Percentiles rank a stretch among this genome's conserved stretches.
Evolutionary conservation across 1,140 invertebrate genomes (phyloP).

Genomic region (Brachystomella parvula): DNA sequence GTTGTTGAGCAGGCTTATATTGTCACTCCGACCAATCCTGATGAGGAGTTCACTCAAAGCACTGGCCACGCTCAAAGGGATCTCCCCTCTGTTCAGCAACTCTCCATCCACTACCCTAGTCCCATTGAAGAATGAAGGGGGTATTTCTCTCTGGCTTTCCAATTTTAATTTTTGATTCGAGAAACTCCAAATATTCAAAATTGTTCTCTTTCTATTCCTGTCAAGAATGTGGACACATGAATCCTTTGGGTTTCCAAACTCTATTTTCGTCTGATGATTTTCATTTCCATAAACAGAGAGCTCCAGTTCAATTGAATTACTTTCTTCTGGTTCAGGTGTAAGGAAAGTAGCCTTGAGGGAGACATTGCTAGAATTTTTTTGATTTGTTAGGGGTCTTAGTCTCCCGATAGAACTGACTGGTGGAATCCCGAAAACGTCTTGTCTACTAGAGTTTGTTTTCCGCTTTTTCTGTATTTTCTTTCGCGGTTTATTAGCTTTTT

Average conservation of each 20-base stretch:
- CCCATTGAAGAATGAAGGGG: not conserved
- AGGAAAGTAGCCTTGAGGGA: not conserved
- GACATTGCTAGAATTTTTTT: not conserved
- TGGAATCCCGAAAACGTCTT: too few relatives aligned
- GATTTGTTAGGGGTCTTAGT: too few relatives aligned
- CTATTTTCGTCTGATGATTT: not conserved
- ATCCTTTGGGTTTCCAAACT: not conserved
- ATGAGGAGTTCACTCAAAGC: not conserved
- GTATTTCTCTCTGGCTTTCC: not conserved
- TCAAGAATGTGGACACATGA: not conserved
- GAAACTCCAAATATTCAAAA: not conserved
- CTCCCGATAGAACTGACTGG: too few relatives aligned
- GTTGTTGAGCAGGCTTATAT: not conserved
- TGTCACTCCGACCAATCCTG: not conserved
- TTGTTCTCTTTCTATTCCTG: not conserved
- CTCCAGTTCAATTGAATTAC: conserved; percentile 4
- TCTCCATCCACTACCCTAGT: not conserved
- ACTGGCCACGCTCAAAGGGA: not conserved
- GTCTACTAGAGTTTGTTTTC: too few relatives aligned
- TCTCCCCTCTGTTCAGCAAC: not conserved
- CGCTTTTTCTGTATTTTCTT: too few relatives aligned
- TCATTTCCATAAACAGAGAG: not conserved
- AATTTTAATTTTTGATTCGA: not conserved
- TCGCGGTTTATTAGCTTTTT: too few relatives aligned
- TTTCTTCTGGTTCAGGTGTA: not conserved